Evolutionary conservation across 2,888 invertebrate species (phyloP), one percentile per base, ranked within the genome.

Genomic region (Zelleria hepariella): DNA sequence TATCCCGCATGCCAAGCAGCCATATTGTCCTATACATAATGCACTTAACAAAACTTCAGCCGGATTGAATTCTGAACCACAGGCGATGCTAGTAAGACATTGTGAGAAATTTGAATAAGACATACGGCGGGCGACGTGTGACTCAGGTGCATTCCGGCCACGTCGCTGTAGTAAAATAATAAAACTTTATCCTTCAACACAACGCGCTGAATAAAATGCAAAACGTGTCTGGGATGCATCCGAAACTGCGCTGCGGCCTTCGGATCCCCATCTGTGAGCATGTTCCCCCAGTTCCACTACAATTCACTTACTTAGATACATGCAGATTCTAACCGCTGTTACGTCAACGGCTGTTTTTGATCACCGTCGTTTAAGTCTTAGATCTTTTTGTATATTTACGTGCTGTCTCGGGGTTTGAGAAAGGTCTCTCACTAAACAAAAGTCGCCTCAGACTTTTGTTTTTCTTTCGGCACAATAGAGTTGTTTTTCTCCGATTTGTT

Each of bases 151-250:
- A 86, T 77, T 78, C 86, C 65, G 74, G 76, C 80, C 87, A 87
- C 87, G 87, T 83, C 68, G 74, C 74, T 77, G 82, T 83, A 82
- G 80, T 87, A 87, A 86, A 87, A 87, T 86, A 87, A 87, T 87
- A 87, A 82, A 86, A 86, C 80, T 86, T 81, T 80, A 86, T 86
- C 81, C 84, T 83, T 75, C 78, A 79, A 80, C 82, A 86, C 86
- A 84, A 80, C 86, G 80, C 84, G 86, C 84, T 86, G 86, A 87
- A 86, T 87, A 84, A 87, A 87, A 86, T 85, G 84, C 80, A 78
- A 81, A 82, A 85, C 87, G 86, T 87, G 87, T 75, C 78, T 86
- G 86, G 85, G 84, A 74, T 83, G 86, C 51, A 51, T 51, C 51
- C 32, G 15, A 42, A 42, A 42, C 32, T 42, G 32, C 69, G 66